Base-by-base conservation (phyloP, 2,888 invertebrate genomes). In the Euzophera pinguis region DNA sequence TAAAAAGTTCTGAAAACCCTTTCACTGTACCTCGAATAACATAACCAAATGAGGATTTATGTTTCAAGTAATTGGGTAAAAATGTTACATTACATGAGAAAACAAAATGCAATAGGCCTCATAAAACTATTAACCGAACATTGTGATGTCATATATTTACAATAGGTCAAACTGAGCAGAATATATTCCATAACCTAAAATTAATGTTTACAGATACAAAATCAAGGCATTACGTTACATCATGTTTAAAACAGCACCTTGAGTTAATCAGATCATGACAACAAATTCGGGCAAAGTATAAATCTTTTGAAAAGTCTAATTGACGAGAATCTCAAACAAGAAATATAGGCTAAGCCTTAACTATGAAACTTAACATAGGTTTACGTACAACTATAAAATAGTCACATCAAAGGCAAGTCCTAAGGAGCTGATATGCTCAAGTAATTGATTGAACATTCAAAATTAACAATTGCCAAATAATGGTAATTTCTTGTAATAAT, bases 71-170 rank as follows among this genome's bases (percentile, higher is more conserved):
- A n/a, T n/a, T n/a, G n/a, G 22, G 22, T 22, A 22, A 22, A 22
- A 22, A 22, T 22, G 22, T 5, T 5, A 22, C 22, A 22, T 22
- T 22, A 22, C n/a, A n/a, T 22, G 22, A 22, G 22, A 22, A 22
- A 22, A 22, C 22, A 22, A 22, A 22, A 22, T 22, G 22, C 5
- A 22, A 22, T 3, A 22, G 22, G 22, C 22, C 22, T 22, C 22
- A 22, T n/a, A n/a, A 22, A 63, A 67, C 70, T 66, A 68, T 63
- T 39, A 67, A 63, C 65, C 62, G 56, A 70, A 69, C 67, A 62
- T 69, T 83, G 85, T 87, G 84, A 85, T 86, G 82, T 77, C 70
- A 69, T 64, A 71, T 84, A 85, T 85, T 75, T 85, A 86, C 83
- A 86, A 71, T 22, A 5, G 22, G 64, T 67, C 64, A 65, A 63